A percentile compares a stretch with the other conserved stretches of the same genome.
Evolutionary conservation across 2,113 vertebrate genomes (phyloP).

Genomic region (Aegithalos caudatus): DNA sequence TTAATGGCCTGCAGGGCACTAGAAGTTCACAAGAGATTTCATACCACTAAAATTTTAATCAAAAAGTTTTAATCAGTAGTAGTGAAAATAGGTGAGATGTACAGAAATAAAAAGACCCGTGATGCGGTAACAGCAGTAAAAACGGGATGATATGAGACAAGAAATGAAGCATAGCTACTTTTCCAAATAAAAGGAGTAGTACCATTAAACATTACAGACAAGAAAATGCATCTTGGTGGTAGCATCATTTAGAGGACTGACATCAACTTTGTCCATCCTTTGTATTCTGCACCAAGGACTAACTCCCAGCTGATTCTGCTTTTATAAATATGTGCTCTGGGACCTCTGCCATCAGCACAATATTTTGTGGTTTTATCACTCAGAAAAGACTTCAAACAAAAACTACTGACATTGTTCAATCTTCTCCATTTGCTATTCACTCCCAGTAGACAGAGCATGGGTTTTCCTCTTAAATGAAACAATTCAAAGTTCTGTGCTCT

Average conservation of each 20-base stretch:
- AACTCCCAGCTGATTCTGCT: background rate
- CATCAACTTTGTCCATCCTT: background rate
- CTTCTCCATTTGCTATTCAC: background rate
- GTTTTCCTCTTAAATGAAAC: background rate
- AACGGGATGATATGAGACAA: background rate
- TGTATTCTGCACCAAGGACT: background rate
- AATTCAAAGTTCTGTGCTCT: background rate
- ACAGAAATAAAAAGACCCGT: background rate
- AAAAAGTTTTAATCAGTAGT: background rate
- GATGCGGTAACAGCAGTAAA: background rate
- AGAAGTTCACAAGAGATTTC: background rate
- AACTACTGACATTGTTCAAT: background rate
- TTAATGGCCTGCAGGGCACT: background rate
- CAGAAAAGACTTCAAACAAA: background rate
- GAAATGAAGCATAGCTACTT: background rate
- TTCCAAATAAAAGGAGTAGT: background rate
- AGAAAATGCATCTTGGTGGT: background rate
- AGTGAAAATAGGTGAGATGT: background rate
- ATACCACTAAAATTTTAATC: background rate
- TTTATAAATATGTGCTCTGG: background rate
- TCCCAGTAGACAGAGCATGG: background rate
- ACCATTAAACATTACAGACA: background rate
- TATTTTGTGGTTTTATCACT: background rate
- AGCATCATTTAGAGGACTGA: background rate
- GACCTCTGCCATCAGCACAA: background rate